Evolutionary conservation across 2,113 vertebrate genomes (phyloP), one percentile per base, ranked within the genome.

Genomic region (Thamnaconus septentrionalis): DNA sequence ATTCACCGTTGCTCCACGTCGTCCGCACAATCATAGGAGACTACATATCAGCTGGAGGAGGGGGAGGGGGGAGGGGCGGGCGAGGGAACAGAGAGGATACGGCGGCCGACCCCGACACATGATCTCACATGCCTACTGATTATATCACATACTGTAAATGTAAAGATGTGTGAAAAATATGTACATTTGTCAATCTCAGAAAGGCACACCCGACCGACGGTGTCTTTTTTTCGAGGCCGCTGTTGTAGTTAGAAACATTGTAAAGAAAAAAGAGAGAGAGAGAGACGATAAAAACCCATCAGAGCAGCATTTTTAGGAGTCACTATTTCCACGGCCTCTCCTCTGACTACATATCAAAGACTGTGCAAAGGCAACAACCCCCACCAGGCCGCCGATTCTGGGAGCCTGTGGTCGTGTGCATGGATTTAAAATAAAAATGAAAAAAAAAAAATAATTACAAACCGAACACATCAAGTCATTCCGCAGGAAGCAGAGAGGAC

Each of bases 131-230:
- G 75, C 77, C 84, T 87, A 90, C 72, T 78, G 72, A 85, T 31
- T 31, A 31, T 31, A 31, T 31, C 87, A 90, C 80, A 88, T 88
- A 83, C 70, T 87, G 86, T 89, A 85, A 86, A 93, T 96, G 95
- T 96, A 96, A 94, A 96, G 94, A 82, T 87, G 86, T 85, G 80
- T 9, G 12, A 86, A 82, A 80, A 90, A 82, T 83, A 87, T 90
- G 86, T 90, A 89, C 82, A 91, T 89, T 95, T 91, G 90, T 90
- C 90, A 85, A 93, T 93, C 92, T 93, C 77, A 65, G 92, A 93
- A 83, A 31, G 18, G 67, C 64, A 76, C 60, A 73, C 69, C 76
- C 64, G 57, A 76, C 18, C 49, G 70, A 31, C 18, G 18, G 18
- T 31, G 18, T 31, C 81, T 80, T 85, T 85, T 93, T 93, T 92